These are phyloP conservation scores for Eospalax fontanierii DNA, from an alignment of 2,797 vertebrate species.

Conservation along the genomic window DNA sequence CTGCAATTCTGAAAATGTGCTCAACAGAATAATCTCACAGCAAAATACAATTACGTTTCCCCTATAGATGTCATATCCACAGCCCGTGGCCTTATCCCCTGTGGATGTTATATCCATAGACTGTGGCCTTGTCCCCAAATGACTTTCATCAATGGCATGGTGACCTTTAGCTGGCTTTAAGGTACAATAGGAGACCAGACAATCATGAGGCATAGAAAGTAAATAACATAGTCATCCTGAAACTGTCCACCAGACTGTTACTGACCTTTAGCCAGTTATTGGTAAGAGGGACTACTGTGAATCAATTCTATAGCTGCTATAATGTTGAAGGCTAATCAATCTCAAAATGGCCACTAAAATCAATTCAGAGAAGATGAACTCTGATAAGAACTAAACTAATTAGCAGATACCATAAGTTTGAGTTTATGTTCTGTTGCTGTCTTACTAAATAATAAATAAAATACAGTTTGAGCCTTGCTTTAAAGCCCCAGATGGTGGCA, in stretches of 20 bases:
- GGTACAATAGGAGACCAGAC: not conserved
- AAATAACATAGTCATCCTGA: conserved; percentile 44
- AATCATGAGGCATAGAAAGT: conserved; percentile 64
- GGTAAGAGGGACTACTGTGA: not conserved
- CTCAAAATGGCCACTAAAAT: conserved; percentile 62
- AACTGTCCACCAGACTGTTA: conserved; percentile 57
- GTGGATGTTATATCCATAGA: too few species aligned
- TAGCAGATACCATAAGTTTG: not conserved
- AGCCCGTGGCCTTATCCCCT: too few species aligned
- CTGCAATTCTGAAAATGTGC: conserved; percentile 59
- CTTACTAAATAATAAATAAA: not conserved
- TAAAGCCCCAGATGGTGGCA: not conserved
- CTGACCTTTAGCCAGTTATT: conserved; percentile 58
- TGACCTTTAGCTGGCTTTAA: conserved; percentile 25
- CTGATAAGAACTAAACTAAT: conserved; percentile 57
- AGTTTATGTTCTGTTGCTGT: not conserved
- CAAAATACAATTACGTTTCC: conserved; percentile 56
- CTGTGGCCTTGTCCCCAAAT: conserved; percentile 7
- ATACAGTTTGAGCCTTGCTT: conserved; percentile 2
- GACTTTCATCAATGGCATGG: conserved; percentile 34
- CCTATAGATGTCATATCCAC: conserved; percentile 47
- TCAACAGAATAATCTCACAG: conserved; percentile 25
- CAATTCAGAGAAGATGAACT: conserved; percentile 67
- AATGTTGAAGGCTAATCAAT: not conserved
- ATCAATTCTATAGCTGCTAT: not conserved